phyloP scores from a whole-genome alignment of 2,113 vertebrate genomes.

The Passer montanus region DNA sequence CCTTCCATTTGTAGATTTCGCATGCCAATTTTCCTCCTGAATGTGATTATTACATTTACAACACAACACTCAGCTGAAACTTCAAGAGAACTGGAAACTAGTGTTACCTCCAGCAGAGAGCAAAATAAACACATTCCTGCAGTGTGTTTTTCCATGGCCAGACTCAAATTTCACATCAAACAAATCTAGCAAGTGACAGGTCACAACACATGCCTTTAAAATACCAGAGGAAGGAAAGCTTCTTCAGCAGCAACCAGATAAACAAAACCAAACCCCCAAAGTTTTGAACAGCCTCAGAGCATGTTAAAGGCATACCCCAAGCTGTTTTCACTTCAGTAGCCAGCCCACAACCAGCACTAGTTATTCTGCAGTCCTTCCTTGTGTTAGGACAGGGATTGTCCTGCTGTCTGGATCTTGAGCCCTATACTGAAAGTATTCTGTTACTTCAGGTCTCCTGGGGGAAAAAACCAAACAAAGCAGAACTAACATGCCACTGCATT shows the following conservation, averaged over 20 bases:
- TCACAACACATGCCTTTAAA: background rate
- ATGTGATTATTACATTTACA: conserved; percentile 6
- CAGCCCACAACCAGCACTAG: background rate
- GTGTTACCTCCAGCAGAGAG: conserved; percentile 14
- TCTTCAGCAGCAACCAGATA: background rate
- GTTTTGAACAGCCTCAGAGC: background rate
- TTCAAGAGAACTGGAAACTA: background rate
- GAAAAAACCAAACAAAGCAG: background rate
- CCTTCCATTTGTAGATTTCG: background rate
- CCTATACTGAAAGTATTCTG: background rate
- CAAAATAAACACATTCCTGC: conserved; percentile 27
- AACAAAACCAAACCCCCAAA: background rate
- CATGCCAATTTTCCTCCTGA: background rate
- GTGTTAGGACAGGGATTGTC: background rate
- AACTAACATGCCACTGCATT: background rate
- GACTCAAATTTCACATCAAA: conserved; percentile 24
- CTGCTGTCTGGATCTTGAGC: background rate
- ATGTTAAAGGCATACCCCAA: fast-evolving
- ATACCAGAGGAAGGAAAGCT: conserved; percentile 11
- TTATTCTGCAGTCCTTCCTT: background rate
- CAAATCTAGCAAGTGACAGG: conserved; percentile 4
- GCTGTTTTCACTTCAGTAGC: background rate
- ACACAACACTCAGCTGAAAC: background rate
- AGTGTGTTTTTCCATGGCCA: background rate
- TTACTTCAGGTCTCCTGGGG: background rate